phyloP scores from a whole-genome alignment of 2,888 invertebrate species.

The Tipula vernalis region DNA sequence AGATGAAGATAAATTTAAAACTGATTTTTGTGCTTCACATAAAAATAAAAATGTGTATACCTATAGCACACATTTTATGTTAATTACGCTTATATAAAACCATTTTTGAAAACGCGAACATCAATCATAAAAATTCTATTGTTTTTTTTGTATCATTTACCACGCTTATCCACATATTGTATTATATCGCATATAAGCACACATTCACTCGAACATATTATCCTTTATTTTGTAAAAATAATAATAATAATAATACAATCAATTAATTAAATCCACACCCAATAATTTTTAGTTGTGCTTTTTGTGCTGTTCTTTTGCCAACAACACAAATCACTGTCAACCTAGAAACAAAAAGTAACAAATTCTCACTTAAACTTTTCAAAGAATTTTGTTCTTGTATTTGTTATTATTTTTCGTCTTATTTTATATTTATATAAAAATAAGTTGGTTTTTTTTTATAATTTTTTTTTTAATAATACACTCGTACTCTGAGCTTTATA shows the following conservation, averaged over 20 bases:
- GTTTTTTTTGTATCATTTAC: background rate
- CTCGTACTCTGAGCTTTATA: background rate
- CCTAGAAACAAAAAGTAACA: background rate
- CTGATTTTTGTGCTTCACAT: background rate
- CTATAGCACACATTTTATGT: background rate
- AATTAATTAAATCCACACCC: constrained; percentile 4
- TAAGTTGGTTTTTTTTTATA: background rate
- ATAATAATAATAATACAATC: background rate
- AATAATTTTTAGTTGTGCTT: background rate
- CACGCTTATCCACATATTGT: background rate
- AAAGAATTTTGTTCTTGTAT: background rate
- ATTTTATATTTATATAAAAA: background rate
- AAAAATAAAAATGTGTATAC: background rate
- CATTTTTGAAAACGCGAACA: background rate
- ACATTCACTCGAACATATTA: background rate
- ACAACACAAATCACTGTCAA: constrained; percentile 4
- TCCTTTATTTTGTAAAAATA: background rate
- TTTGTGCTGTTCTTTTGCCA: background rate
- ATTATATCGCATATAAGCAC: background rate
- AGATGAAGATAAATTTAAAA: background rate
- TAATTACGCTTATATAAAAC: background rate
- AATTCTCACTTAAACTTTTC: background rate
- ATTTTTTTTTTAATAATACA: background rate
- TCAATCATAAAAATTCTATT: background rate
- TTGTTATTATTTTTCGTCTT: background rate